Evolutionary conservation across 2,888 invertebrate species (phyloP).

Genomic region (Pollenia angustigena): DNA sequence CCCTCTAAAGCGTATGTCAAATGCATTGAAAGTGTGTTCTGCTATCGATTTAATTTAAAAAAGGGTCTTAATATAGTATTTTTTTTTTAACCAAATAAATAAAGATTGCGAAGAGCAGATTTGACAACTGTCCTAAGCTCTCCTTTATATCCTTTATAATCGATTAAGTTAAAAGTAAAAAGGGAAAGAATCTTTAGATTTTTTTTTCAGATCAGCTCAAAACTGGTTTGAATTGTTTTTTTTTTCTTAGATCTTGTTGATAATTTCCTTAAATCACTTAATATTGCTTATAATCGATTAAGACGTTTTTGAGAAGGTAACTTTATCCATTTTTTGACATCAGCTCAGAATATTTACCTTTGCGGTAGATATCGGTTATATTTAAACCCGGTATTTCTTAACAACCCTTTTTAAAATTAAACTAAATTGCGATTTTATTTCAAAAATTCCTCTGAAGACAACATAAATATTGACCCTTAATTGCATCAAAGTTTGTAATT

Average conservation of each 20-base stretch:
- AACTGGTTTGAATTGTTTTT: neutral
- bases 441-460: neutral
- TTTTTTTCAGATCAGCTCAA: neutral
- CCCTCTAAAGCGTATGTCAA: conserved; percentile 22
- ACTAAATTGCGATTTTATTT: conserved; percentile 1
- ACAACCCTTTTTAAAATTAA: conserved; percentile 13
- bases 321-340: conserved; percentile 25
- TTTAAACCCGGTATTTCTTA: neutral
- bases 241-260: neutral
- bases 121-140: no score
- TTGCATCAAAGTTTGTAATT: conserved; percentile 39
- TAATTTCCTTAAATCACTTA: neutral
- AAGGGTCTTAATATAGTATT: neutral
- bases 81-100: no score
- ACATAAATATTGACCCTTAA: conserved; percentile 40
- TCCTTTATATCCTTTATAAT: no score
- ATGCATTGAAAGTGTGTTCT: conserved; percentile 29
- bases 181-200: neutral
- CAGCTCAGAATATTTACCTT: neutral
- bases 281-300: conserved; percentile 18
- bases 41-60: conserved; percentile 15
- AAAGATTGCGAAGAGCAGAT: no score
- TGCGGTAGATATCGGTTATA: conserved; percentile 16
- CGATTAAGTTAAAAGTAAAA: no score
- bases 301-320: neutral